Conservation (phyloP, 2,113 vertebrate species). For the Paraplagusia blochii region DNA sequence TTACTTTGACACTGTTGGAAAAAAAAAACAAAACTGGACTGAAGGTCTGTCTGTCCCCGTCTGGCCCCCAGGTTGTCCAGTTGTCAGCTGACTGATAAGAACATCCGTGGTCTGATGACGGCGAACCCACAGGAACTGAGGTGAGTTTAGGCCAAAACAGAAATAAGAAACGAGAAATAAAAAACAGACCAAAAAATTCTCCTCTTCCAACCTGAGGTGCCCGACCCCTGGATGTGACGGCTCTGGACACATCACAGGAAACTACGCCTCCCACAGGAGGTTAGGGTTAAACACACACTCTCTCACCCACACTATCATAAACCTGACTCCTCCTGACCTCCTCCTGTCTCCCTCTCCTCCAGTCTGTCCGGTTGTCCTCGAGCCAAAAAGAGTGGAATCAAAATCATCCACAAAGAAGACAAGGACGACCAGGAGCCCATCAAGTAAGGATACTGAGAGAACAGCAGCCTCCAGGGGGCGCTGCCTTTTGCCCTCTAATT, state of each 20-base stretch:
- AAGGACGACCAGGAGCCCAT: constrained; percentile 98
- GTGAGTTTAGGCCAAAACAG: constrained; percentile 72
- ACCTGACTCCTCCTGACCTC: too few species aligned
- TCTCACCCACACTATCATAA: too few species aligned
- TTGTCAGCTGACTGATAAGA: constrained; percentile 95
- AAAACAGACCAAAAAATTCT: too few species aligned
- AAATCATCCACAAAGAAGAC: constrained; percentile 97
- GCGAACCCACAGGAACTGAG: constrained; percentile 94
- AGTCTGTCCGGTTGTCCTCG: constrained; percentile 96
- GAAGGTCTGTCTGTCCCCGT: not conserved
- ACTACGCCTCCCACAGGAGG: constrained; percentile 98
- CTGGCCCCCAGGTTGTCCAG: constrained; percentile 84
- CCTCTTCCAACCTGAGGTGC: constrained; percentile 78
- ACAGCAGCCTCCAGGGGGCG: too few species aligned
- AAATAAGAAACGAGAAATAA: not conserved
- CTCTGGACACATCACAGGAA: constrained; percentile 97
- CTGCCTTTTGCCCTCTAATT: not conserved
- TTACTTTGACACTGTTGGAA: too few species aligned
- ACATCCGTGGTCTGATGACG: constrained; percentile 91
- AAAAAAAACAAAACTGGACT: not conserved
- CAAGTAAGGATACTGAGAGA: constrained; percentile 75
- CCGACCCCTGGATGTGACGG: constrained; percentile 97
- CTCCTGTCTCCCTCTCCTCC: not conserved
- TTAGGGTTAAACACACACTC: constrained; percentile 72
- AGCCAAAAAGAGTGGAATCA: constrained; percentile 95